phyloP scores from a whole-genome alignment of 2,888 invertebrate genomes.

The Pristionchus japonicus region DNA sequence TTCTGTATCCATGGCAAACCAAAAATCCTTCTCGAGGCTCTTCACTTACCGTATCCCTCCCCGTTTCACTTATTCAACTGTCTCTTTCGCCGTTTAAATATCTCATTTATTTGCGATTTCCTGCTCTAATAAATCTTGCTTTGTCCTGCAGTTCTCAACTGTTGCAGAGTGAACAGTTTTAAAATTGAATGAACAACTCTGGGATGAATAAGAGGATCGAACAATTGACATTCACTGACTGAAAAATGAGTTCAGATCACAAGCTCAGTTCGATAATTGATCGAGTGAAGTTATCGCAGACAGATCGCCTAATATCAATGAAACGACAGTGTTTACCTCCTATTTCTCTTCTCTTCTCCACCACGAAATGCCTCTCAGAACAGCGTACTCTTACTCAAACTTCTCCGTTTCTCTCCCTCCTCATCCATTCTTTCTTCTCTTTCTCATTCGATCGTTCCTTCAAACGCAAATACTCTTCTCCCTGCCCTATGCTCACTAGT shows the following conservation, averaged over 20 bases:
- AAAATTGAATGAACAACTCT: neutral
- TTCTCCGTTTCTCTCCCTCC: neutral
- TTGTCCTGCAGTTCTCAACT: neutral
- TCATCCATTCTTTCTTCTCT: neutral
- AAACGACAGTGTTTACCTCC: neutral
- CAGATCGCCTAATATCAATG: neutral
- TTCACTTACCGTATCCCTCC: constrained; percentile 14
- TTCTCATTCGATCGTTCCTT: neutral
- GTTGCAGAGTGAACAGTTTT: neutral
- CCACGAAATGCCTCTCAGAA: neutral
- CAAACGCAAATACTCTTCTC: constrained; percentile 15
- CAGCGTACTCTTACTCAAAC: neutral
- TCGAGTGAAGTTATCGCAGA: neutral
- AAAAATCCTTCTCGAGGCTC: constrained; percentile 14
- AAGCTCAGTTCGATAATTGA: neutral
- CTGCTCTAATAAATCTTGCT: neutral
- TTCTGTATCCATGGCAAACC: constrained; percentile 30
- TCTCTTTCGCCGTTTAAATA: neutral
- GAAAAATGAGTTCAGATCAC: neutral
- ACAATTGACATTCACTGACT: neutral
- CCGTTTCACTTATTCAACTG: neutral
- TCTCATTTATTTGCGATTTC: neutral
- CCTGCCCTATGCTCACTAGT: neutral
- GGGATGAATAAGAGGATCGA: neutral
- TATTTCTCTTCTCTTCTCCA: neutral